These are phyloP conservation scores for Coregonus suidteri DNA, from an alignment of 2,797 vertebrate species.

Conservation along the genomic window DNA sequence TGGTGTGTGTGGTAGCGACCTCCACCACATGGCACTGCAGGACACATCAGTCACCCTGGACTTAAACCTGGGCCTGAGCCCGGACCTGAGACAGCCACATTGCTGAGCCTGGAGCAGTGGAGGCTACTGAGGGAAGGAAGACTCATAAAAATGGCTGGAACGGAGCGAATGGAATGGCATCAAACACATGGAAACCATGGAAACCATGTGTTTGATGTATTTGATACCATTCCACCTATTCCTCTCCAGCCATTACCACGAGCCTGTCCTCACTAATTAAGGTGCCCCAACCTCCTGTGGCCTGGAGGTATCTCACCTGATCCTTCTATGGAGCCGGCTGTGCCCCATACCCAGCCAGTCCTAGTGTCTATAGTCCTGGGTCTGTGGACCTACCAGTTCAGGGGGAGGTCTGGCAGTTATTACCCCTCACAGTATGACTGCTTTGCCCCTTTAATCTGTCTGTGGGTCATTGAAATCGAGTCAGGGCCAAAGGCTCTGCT, in stretches of 20 bases:
- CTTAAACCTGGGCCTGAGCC: background rate
- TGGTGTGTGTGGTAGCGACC: background rate
- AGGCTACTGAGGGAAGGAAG: too few relatives aligned
- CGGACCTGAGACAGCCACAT: background rate
- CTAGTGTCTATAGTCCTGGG: background rate
- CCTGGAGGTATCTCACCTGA: background rate
- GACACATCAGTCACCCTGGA: background rate
- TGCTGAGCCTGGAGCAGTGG: background rate
- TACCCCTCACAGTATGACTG: background rate
- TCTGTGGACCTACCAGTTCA: background rate
- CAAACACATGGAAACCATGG: too few relatives aligned
- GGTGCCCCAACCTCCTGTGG: too few relatives aligned
- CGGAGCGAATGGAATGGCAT: too few relatives aligned
- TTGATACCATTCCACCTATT: too few relatives aligned
- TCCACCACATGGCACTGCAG: background rate
- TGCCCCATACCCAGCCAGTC: background rate
- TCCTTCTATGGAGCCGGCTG: background rate
- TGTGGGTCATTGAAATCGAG: conserved; percentile 20
- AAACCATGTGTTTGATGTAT: too few relatives aligned
- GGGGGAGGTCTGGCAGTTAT: background rate
- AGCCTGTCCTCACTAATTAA: too few relatives aligned
- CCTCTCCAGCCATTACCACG: too few relatives aligned
- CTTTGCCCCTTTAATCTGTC: background rate
- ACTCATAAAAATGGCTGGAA: too few relatives aligned
- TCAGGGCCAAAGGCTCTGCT: conserved; percentile 1